phyloP scores from a whole-genome alignment of 2,888 invertebrate genomes.

The Hyles lineata region DNA sequence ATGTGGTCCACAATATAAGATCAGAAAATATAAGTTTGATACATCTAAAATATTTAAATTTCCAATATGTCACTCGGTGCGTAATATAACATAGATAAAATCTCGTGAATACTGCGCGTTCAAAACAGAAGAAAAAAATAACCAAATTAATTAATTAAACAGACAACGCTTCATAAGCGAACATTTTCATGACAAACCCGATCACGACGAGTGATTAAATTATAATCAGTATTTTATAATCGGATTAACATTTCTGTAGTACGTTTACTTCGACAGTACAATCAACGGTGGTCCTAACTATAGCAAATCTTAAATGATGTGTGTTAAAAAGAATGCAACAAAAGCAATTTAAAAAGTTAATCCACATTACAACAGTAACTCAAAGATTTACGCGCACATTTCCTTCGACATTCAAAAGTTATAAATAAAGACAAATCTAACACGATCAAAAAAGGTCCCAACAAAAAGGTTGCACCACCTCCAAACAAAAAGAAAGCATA shows the following conservation, averaged over 20 bases:
- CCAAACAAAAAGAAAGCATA: slow-evolving; percentile 13
- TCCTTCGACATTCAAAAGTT: neutral
- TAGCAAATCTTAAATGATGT: neutral
- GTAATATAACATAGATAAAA: slow-evolving; percentile 22
- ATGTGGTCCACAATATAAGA: neutral
- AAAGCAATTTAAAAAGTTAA: neutral
- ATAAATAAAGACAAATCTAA: neutral
- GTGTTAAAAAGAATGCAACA: neutral
- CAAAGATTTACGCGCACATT: neutral
- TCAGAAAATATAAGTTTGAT: neutral
- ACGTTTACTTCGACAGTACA: neutral
- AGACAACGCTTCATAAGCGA: slow-evolving; percentile 15
- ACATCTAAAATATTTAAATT: slow-evolving; percentile 15
- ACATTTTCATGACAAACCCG: slow-evolving; percentile 22
- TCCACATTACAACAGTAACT: neutral
- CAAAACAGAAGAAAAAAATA: slow-evolving; percentile 3
- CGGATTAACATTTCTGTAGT: slow-evolving; percentile 18
- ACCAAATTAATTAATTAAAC: slow-evolving; percentile 6
- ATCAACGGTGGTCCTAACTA: neutral
- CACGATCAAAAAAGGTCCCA: neutral
- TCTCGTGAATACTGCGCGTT: slow-evolving; percentile 2
- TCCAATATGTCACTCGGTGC: slow-evolving; percentile 23
- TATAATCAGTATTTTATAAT: slow-evolving; percentile 19
- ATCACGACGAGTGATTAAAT: slow-evolving; percentile 10
- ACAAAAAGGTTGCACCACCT: neutral